A percentile compares a stretch with the other conserved stretches of the same genome.
These are phyloP conservation scores for Macheiramphus alcinus DNA, from an alignment of 2,113 vertebrate genomes.

Conservation along the genomic window DNA sequence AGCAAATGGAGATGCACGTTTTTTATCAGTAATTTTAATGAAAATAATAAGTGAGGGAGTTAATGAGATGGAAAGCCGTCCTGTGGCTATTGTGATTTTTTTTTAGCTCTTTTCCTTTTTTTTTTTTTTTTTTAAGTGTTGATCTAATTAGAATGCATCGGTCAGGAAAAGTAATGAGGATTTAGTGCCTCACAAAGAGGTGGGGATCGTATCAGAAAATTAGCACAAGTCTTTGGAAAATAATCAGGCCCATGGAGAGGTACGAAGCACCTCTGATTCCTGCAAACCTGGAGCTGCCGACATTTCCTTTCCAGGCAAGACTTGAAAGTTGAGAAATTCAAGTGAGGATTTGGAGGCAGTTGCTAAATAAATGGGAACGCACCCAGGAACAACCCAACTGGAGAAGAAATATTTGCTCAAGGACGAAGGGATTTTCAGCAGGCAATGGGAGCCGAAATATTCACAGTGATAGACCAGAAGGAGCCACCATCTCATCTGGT, in stretches of 20 bases:
- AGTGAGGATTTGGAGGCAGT: neutral
- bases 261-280: constrained; percentile 5
- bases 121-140: constrained; percentile 67
- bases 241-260: constrained; percentile 74
- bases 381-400: neutral
- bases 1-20: constrained; percentile 83
- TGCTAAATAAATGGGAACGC: neutral
- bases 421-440: neutral
- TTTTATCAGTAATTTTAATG: constrained; percentile 89
- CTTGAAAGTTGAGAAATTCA: neutral
- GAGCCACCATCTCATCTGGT: neutral
- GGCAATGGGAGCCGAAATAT: neutral
- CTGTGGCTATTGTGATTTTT: constrained; percentile 83
- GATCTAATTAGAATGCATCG: constrained; percentile 84
- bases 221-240: constrained; percentile 77
- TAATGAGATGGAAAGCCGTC: constrained; percentile 88
- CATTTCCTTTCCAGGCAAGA: neutral
- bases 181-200: constrained; percentile 79
- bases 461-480: fast-evolving
- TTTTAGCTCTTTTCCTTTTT: neutral
- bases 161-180: constrained; percentile 86
- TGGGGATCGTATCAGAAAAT: constrained; percentile 83
- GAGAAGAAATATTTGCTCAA: neutral
- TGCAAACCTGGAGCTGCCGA: neutral
- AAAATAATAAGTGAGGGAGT: constrained; percentile 87